These are phyloP conservation scores for Heliconius hermathena DNA, from an alignment of 1,140 invertebrate genomes.

Conservation along the genomic window DNA sequence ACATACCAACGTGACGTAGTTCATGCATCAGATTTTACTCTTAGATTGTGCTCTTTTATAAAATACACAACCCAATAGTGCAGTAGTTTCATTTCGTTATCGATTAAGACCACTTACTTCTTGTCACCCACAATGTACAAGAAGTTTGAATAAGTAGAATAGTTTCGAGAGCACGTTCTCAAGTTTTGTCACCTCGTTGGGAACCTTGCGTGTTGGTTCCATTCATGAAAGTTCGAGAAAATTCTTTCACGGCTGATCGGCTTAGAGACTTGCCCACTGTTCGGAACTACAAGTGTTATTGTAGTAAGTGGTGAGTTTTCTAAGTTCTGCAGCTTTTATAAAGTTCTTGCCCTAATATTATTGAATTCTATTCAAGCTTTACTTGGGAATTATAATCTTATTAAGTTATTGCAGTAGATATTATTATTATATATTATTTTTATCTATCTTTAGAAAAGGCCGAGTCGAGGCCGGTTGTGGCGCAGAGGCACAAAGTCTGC, in stretches of 20 bases:
- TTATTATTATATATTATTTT: too few species aligned
- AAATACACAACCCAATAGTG: background rate
- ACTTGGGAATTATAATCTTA: background rate
- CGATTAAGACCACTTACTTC: slow-evolving; percentile 1
- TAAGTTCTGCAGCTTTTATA: slow-evolving; percentile 52
- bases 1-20: too few species aligned
- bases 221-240: slow-evolving; percentile 65
- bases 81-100: background rate
- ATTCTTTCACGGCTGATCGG: slow-evolving; percentile 68
- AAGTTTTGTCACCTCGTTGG: slow-evolving; percentile 62
- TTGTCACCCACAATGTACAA: slow-evolving; percentile 9
- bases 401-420: too few species aligned
- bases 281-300: slow-evolving; percentile 64
- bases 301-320: slow-evolving; percentile 55
- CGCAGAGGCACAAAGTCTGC: too few species aligned
- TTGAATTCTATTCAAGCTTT: slow-evolving; percentile 24
- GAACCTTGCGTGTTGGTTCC: slow-evolving; percentile 61
- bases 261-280: slow-evolving; percentile 65
- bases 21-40: too few species aligned
- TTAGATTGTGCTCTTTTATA: background rate
- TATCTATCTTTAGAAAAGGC: too few species aligned
- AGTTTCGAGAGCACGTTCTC: slow-evolving; percentile 49
- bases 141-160: slow-evolving; percentile 36
- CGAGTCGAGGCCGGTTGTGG: too few species aligned
- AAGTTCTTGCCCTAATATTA: slow-evolving; percentile 54